These are phyloP conservation scores for Clusia tigrina DNA, from an alignment of 2,888 invertebrate genomes.

Conservation along the genomic window DNA sequence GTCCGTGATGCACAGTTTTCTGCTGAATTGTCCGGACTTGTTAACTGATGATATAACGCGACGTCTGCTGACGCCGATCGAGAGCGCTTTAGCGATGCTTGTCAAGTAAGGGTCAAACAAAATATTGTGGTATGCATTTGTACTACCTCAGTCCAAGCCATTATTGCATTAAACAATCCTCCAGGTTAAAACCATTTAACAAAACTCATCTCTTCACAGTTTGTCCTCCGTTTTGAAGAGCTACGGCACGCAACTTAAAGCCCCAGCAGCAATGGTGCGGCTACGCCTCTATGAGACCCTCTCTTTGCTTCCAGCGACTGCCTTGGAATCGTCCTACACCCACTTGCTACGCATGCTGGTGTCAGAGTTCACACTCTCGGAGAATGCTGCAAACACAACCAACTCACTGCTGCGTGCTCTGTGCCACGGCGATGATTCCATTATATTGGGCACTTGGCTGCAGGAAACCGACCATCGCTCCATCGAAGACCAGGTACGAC, in stretches of 20 bases:
- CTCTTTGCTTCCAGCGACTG: conserved; percentile 77
- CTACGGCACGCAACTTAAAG: conserved; percentile 92
- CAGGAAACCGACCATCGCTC: conserved; percentile 96
- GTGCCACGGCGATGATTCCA: conserved; percentile 88
- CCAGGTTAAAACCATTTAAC: no score
- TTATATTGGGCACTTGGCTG: conserved; percentile 92
- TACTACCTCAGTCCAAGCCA: neutral
- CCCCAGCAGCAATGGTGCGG: conserved; percentile 92
- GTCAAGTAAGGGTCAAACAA: conserved; percentile 90
- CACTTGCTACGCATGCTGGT: conserved; percentile 89
- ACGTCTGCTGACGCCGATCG: conserved; percentile 88
- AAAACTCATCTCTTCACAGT: conserved; percentile 65
- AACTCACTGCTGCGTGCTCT: conserved; percentile 83
- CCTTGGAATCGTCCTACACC: conserved; percentile 86
- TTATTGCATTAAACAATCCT: neutral
- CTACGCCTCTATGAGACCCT: conserved; percentile 91
- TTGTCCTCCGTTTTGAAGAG: conserved; percentile 84
- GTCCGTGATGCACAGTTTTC: conserved; percentile 93
- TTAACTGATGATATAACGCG: conserved; percentile 91
- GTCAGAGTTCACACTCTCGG: conserved; percentile 93
- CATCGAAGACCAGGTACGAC: conserved; percentile 92
- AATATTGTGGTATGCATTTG: conserved; percentile 29
- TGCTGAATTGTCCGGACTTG: conserved; percentile 89
- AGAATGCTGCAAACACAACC: conserved; percentile 91
- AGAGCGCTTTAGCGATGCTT: conserved; percentile 93